A percentile compares a stretch with the other conserved stretches of the same genome.
phyloP scores from a whole-genome alignment of 2,888 invertebrate genomes.

The Dolomedes plantarius region DNA sequence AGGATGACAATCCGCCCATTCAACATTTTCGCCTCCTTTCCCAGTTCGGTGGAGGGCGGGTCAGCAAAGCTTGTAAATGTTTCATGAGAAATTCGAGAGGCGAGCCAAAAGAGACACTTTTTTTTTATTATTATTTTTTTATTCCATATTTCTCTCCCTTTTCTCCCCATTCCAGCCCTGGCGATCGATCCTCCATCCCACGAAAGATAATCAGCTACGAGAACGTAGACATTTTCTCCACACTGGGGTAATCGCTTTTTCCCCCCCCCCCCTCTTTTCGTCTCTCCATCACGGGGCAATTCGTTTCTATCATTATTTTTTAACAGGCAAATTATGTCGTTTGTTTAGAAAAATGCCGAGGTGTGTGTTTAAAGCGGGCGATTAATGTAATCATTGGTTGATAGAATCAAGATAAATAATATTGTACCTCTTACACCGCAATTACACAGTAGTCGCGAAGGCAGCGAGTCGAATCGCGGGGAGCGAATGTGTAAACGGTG shows the following conservation, averaged over 20 bases:
- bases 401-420: no score
- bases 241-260: constrained; percentile 63
- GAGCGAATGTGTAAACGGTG: no score
- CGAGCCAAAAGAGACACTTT: constrained; percentile 55
- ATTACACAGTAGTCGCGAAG: no score
- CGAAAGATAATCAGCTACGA: constrained; percentile 60
- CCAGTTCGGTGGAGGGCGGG: neutral
- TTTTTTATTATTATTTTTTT: constrained; percentile 23
- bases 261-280: no score
- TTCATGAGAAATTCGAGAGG: constrained; percentile 60
- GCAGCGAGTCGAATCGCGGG: no score
- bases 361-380: no score
- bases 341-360: no score
- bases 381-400: no score
- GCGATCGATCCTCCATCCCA: constrained; percentile 4
- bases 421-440: no score
- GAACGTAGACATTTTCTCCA: constrained; percentile 44
- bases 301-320: no score
- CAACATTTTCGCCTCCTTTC: neutral
- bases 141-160: constrained; percentile 29
- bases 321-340: no score
- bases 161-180: constrained; percentile 35
- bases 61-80: constrained; percentile 56
- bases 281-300: no score
- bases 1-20: neutral